Evolutionary conservation across 2,113 vertebrate species (phyloP).

Genomic region (Clupea harengus): DNA sequence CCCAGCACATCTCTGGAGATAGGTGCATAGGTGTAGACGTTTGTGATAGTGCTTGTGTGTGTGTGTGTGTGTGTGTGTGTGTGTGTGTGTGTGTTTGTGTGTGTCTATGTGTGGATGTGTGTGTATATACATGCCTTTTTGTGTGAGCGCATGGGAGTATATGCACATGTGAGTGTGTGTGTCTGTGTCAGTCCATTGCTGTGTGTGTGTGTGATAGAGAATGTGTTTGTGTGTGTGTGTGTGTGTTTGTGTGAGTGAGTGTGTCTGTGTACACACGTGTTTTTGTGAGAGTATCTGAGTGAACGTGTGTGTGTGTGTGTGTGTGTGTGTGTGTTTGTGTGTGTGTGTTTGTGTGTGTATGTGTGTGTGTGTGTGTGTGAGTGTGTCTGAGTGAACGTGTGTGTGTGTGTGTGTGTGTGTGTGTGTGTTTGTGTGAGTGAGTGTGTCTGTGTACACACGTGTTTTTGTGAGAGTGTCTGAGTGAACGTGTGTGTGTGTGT

Average conservation of each 20-base stretch:
- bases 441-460: too few species aligned
- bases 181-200: too few species aligned
- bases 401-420: slow-evolving; percentile 23
- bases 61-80: neutral
- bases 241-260: neutral
- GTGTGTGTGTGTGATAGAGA: neutral
- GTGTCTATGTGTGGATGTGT: neutral
- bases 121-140: neutral
- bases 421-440: neutral
- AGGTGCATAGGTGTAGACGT: neutral
- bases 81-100: neutral
- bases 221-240: neutral
- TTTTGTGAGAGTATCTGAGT: neutral
- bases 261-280: neutral
- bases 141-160: too few species aligned
- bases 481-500: neutral
- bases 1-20: too few species aligned
- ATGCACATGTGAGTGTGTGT: too few species aligned
- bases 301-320: neutral
- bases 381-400: slow-evolving; percentile 5
- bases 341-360: too few species aligned
- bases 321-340: neutral
- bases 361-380: slow-evolving; percentile 15
- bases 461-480: too few species aligned
- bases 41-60: neutral